phyloP scores from a whole-genome alignment of 2,797 vertebrate species.

The Spea hammondii region DNA sequence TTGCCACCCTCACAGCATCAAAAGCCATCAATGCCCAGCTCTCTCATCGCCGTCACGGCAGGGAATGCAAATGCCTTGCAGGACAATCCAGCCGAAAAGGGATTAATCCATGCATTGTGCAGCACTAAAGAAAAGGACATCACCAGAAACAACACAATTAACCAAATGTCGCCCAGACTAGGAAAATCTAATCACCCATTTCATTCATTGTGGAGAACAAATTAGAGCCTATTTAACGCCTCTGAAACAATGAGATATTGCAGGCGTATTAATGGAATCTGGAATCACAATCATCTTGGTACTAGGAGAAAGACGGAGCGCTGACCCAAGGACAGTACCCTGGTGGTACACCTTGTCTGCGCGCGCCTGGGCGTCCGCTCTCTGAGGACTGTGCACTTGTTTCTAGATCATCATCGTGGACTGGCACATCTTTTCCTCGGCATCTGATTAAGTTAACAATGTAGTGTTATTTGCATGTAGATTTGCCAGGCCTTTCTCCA shows the following conservation, averaged over 20 bases:
- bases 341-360: slow-evolving; percentile 75
- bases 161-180: slow-evolving; percentile 61
- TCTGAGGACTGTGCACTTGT: slow-evolving; percentile 72
- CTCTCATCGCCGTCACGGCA: neutral
- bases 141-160: slow-evolving; percentile 57
- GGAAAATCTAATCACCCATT: slow-evolving; percentile 61
- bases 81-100: slow-evolving; percentile 3
- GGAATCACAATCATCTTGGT: slow-evolving; percentile 59
- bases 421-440: slow-evolving; percentile 85
- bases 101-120: slow-evolving; percentile 26
- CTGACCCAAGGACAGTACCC: slow-evolving; percentile 69
- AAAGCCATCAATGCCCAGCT: neutral
- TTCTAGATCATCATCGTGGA: slow-evolving; percentile 71
- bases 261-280: slow-evolving; percentile 54
- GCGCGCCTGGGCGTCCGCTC: slow-evolving; percentile 71
- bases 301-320: slow-evolving; percentile 55
- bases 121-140: slow-evolving; percentile 40
- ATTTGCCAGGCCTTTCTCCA: slow-evolving; percentile 92
- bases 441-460: slow-evolving; percentile 99
- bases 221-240: slow-evolving; percentile 54
- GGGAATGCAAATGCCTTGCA: slow-evolving; percentile 1
- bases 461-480: slow-evolving; percentile 99
- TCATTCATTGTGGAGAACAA: slow-evolving; percentile 56
- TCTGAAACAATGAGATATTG: slow-evolving; percentile 52
- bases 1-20: neutral